Evolutionary conservation across 2,888 invertebrate species (phyloP).

Genomic region (Torymus tubicola): DNA sequence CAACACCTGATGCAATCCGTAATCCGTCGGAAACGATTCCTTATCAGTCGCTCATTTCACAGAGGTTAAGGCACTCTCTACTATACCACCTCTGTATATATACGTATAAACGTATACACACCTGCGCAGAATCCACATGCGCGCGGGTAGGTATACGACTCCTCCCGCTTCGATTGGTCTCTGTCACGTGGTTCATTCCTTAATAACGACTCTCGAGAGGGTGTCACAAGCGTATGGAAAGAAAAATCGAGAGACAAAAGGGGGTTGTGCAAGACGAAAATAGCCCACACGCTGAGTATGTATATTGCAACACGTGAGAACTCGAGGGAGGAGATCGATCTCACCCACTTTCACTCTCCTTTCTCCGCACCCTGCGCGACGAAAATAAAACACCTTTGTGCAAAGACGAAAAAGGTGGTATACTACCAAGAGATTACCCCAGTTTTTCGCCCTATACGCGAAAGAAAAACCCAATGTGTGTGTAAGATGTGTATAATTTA

Average conservation of each 20-base stretch:
- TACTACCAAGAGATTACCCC: conserved; percentile 8
- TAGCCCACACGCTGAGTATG: background rate
- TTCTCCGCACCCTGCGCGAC: too few relatives aligned
- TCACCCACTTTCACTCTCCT: too few relatives aligned
- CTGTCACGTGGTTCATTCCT: conserved; percentile 19
- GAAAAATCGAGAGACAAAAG: background rate
- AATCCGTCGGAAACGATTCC: conserved; percentile 9
- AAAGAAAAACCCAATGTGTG: too few relatives aligned
- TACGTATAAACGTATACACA: background rate
- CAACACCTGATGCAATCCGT: too few relatives aligned
- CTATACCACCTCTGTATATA: background rate
- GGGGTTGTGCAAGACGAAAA: conserved; percentile 34
- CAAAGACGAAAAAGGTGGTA: background rate
- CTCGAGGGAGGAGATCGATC: too few relatives aligned
- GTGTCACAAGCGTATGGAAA: background rate
- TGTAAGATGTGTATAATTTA: too few relatives aligned
- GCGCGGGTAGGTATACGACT: background rate
- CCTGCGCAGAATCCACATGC: conserved; percentile 41
- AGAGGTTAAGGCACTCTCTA: conserved; percentile 30
- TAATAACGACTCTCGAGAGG: background rate
- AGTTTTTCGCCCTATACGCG: background rate
- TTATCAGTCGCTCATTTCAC: background rate
- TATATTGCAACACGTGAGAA: too few relatives aligned
- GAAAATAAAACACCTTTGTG: too few relatives aligned
- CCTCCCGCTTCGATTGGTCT: conserved; percentile 22